Evolutionary conservation across 2,888 invertebrate genomes (phyloP).

Genomic region (Torymus tubicola): DNA sequence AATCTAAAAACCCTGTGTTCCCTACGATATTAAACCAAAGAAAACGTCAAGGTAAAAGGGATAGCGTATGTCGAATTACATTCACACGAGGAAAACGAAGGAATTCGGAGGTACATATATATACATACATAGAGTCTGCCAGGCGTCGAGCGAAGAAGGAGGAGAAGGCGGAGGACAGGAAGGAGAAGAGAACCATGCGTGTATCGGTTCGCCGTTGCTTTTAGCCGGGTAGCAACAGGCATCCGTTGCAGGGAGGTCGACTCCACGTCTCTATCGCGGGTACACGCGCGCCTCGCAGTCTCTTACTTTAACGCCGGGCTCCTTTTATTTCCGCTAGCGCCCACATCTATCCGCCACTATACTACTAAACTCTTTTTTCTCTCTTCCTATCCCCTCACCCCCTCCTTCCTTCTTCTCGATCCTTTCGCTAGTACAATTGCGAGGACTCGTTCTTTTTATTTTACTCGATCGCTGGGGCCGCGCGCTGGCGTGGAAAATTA

Average conservation of each 20-base stretch:
- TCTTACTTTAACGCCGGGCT: background rate
- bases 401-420: background rate
- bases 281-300: background rate
- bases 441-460: background rate
- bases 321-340: background rate
- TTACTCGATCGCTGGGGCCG: background rate
- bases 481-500: background rate
- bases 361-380: background rate
- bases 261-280: background rate
- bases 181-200: constrained; percentile 49
- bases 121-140: too few species aligned
- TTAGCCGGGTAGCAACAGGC: constrained; percentile 75
- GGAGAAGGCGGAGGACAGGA: constrained; percentile 18
- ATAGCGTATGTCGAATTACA: too few species aligned
- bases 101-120: too few species aligned
- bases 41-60: too few species aligned
- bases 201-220: constrained; percentile 65
- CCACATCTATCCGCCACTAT: background rate
- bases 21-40: too few species aligned
- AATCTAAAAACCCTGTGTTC: too few species aligned
- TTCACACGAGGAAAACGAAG: too few species aligned
- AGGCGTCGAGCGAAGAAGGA: background rate
- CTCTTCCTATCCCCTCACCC: background rate
- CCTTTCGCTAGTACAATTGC: constrained; percentile 5
- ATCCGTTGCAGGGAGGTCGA: constrained; percentile 68